Percentiles rank a stretch among this genome's conserved stretches.
These are phyloP conservation scores for Argyresthia goedartella DNA, from an alignment of 2,888 invertebrate genomes.

Conservation along the genomic window DNA sequence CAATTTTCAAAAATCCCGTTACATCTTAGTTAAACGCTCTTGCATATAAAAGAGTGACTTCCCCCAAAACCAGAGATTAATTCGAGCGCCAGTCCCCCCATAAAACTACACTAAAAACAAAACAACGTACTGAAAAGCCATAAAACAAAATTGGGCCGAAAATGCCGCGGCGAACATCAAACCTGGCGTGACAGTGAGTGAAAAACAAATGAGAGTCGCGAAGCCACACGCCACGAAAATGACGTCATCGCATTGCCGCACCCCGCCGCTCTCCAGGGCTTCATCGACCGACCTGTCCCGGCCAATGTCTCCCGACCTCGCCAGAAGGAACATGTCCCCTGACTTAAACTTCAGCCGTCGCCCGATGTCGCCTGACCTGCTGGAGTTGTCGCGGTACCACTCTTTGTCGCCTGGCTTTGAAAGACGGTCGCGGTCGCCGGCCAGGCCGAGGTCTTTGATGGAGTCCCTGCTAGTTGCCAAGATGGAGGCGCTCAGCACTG, in stretches of 20 bases:
- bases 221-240: conserved; percentile 65
- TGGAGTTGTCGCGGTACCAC: conserved; percentile 29
- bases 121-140: too few relatives aligned
- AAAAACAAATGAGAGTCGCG: conserved; percentile 37
- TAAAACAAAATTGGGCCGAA: too few relatives aligned
- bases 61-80: too few relatives aligned
- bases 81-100: too few relatives aligned
- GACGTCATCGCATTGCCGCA: conserved; percentile 63
- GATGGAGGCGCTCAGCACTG: conserved; percentile 79
- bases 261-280: conserved; percentile 61
- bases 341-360: conserved; percentile 45
- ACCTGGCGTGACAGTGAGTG: conserved; percentile 4
- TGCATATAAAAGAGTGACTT: too few relatives aligned
- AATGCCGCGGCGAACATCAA: too few relatives aligned
- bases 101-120: too few relatives aligned
- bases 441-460: conserved; percentile 83
- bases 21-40: too few relatives aligned
- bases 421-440: conserved; percentile 58
- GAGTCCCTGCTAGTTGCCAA: conserved; percentile 84
- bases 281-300: conserved; percentile 47
- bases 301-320: conserved; percentile 45
- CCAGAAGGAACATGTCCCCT: conserved; percentile 48
- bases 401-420: conserved; percentile 60
- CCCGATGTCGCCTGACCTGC: conserved; percentile 50
- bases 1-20: too few relatives aligned